Evolutionary conservation across 1,140 invertebrate genomes (phyloP).

Genomic region (Apolygus lucorum): DNA sequence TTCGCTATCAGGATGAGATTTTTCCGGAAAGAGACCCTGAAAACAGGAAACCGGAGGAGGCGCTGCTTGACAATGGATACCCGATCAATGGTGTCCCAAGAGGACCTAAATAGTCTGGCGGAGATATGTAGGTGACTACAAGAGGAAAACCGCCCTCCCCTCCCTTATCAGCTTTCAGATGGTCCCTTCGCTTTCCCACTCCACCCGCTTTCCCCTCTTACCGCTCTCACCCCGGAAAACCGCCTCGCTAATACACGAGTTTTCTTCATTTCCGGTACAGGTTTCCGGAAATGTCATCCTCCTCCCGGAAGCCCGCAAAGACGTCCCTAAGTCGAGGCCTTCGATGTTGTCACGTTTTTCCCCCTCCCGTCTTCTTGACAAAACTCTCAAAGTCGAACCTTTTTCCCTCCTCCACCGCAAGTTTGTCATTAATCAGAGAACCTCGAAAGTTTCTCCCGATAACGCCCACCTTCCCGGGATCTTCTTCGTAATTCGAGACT

Average conservation of each 20-base stretch:
- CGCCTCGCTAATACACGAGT: slow-evolving; percentile 13
- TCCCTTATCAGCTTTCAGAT: slow-evolving; percentile 8
- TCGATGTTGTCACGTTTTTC: too few species aligned
- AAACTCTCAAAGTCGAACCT: too few species aligned
- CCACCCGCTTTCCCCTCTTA: not conserved
- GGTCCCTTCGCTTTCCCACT: not conserved
- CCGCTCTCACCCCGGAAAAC: not conserved
- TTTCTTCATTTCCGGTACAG: slow-evolving; percentile 15
- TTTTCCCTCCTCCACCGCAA: not conserved
- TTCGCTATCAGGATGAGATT: slow-evolving; percentile 16
- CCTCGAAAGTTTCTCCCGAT: too few species aligned
- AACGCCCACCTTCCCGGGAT: too few species aligned
- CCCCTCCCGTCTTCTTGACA: slow-evolving; percentile 2
- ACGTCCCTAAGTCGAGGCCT: too few species aligned
- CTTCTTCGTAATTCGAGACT: too few species aligned
- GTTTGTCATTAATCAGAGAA: not conserved
- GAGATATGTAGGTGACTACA: slow-evolving; percentile 15
- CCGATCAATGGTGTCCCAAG: slow-evolving; percentile 10
- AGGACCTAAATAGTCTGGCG: slow-evolving; percentile 8
- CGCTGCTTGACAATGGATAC: slow-evolving; percentile 11
- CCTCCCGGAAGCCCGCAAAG: not conserved
- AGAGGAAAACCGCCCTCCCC: not conserved
- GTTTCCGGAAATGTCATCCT: not conserved
- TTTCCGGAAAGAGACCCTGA: slow-evolving; percentile 6
- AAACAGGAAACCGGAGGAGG: not conserved